Evolutionary conservation across 2,113 vertebrate genomes (phyloP), one percentile per base, ranked within the genome.

Genomic region (Gracilinanus agilis): DNA sequence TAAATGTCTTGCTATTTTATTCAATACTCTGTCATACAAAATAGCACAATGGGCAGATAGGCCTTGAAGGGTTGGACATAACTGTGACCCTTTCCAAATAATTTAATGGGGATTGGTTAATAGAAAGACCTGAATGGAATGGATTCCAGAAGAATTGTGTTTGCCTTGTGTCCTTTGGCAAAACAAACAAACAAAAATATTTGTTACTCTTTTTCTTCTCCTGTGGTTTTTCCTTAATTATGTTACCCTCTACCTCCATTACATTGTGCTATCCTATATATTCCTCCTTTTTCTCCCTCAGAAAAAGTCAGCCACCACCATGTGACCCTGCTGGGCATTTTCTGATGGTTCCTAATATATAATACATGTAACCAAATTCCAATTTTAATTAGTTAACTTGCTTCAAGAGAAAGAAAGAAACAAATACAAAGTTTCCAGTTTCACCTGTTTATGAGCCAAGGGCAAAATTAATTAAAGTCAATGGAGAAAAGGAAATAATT

Each of bases 401-500:
- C 91, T 97, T 89, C 55, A 13, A 2, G 10, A 96, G 95, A 97
- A 97, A 94, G 92, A 90, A 96, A 94, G 93, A 97, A 97, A 95
- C 95, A 95, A 91, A 93, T 27, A 49, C 13, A 96, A 96, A 93
- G 94, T 97, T 97, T 58, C 90, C 88, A 89, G 54, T 96, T 97
- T 97, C 94, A 98, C 95, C 94, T 97, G 94, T 44, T 44, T 97
- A 91, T 97, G 94, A 98, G 96, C 93, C 97, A 89, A 91, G 91
- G 96, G 96, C 95, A 92, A 97, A 97, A 96, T 97, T 98, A 98
- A 98, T 98, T 98, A 98, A 98, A 97, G 97, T 40, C 97, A 97
- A 94, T 54, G 90, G 93, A 97, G 94, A 96, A 97, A 97, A 97
- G 94, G 95, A 98, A 98, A 98, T 90, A 97, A 97, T 92, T 91